phyloP scores from a whole-genome alignment of 2,113 vertebrate species.

The Pithys albifrons region DNA sequence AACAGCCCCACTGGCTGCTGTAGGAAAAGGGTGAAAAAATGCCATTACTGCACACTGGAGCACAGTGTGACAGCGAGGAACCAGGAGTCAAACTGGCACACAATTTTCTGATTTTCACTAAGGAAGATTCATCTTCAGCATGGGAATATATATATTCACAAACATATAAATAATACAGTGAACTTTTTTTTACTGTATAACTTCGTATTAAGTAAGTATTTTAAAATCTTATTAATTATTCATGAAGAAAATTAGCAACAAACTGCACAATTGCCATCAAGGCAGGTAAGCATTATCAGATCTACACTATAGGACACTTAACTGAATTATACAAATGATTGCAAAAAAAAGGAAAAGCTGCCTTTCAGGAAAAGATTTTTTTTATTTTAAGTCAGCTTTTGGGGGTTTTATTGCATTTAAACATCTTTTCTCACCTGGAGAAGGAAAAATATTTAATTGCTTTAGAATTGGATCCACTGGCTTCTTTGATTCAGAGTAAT shows the following conservation, averaged over 20 bases:
- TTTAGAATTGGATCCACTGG: neutral
- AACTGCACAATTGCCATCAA: neutral
- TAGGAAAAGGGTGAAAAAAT: neutral
- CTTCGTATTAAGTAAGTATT: neutral
- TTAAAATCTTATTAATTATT: neutral
- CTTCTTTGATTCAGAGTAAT: neutral
- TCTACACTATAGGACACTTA: neutral
- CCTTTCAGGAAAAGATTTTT: neutral
- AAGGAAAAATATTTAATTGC: neutral
- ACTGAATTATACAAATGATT: neutral
- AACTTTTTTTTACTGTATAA: neutral
- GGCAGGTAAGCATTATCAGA: neutral
- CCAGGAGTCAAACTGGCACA: neutral
- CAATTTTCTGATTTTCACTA: neutral
- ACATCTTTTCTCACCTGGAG: neutral
- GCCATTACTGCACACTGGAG: neutral
- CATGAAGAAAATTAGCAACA: neutral
- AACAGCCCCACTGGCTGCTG: neutral
- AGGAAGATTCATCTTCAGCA: neutral
- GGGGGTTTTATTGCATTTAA: neutral
- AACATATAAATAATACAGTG: neutral
- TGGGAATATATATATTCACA: neutral
- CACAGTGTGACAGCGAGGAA: rapidly evolving
- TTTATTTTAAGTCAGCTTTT: neutral
- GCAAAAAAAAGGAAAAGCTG: neutral